phyloP scores from a whole-genome alignment of 2,797 vertebrate species.

The Lutra lutra region DNA sequence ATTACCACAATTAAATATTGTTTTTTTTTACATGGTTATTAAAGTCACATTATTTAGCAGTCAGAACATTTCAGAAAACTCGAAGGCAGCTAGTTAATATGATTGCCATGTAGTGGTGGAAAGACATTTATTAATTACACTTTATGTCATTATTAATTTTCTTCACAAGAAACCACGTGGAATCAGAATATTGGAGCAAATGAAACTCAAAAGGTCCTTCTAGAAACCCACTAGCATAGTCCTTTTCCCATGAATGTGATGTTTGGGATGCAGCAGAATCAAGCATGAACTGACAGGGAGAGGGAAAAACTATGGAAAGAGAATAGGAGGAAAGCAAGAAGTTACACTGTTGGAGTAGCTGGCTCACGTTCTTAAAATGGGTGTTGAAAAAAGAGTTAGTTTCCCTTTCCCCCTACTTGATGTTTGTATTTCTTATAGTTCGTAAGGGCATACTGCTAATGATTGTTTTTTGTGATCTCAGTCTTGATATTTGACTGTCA shows the following conservation, averaged over 20 bases:
- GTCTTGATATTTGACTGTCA: background rate
- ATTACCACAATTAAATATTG: background rate
- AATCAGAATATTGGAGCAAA: background rate
- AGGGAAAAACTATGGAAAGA: background rate
- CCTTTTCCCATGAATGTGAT: background rate
- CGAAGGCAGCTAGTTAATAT: background rate
- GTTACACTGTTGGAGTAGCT: background rate
- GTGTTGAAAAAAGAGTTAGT: background rate
- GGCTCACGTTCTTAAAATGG: background rate
- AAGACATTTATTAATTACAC: background rate
- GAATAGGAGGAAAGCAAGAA: background rate
- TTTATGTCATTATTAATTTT: background rate
- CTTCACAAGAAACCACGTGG: background rate
- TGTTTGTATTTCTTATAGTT: background rate
- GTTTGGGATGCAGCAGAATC: background rate
- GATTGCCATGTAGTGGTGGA: background rate
- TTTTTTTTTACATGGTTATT: conserved; percentile 31
- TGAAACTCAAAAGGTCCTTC: background rate
- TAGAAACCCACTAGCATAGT: background rate
- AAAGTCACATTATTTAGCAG: conserved; percentile 16
- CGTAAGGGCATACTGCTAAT: background rate
- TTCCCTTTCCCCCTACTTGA: background rate
- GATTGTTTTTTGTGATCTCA: background rate
- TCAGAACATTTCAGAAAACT: conserved; percentile 59
- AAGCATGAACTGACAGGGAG: background rate